phyloP scores from a whole-genome alignment of 2,113 vertebrate genomes.

The Andinoacara biseriatus region DNA sequence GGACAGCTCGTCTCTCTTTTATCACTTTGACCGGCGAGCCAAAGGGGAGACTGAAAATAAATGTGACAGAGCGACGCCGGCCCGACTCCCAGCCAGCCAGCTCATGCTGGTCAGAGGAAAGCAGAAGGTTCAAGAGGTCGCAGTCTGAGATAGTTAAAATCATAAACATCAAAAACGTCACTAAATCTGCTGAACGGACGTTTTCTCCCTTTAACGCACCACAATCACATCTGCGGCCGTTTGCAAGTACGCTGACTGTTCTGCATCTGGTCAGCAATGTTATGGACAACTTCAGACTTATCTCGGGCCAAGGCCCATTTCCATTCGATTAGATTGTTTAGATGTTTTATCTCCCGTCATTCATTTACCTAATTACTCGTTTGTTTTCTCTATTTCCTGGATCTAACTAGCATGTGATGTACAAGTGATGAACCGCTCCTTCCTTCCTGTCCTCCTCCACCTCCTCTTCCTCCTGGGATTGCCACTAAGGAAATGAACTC shows the following conservation, averaged over 20 bases:
- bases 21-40: conserved; percentile 67
- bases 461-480: conserved; percentile 51
- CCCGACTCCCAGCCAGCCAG: conserved; percentile 61
- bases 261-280: conserved; percentile 29
- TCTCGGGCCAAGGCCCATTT: conserved; percentile 57
- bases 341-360: conserved; percentile 49
- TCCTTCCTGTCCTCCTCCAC: conserved; percentile 49
- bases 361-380: conserved; percentile 66
- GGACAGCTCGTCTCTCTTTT: conserved; percentile 73
- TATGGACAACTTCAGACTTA: conserved; percentile 38
- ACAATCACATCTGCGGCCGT: conserved; percentile 3
- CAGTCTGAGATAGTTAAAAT: conserved; percentile 40
- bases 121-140: conserved; percentile 65
- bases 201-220: conserved; percentile 3
- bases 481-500: conserved; percentile 54
- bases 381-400: conserved; percentile 67
- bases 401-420: conserved; percentile 38
- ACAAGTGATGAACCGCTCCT: conserved; percentile 42
- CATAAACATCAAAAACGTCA: conserved; percentile 58
- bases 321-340: conserved; percentile 47
- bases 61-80: conserved; percentile 77
- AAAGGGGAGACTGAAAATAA: conserved; percentile 78
- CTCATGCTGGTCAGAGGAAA: conserved; percentile 45
- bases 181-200: conserved; percentile 40
- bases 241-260: neutral